Conservation (phyloP, 1,140 invertebrate species). For the Argopecten irradians region DNA sequence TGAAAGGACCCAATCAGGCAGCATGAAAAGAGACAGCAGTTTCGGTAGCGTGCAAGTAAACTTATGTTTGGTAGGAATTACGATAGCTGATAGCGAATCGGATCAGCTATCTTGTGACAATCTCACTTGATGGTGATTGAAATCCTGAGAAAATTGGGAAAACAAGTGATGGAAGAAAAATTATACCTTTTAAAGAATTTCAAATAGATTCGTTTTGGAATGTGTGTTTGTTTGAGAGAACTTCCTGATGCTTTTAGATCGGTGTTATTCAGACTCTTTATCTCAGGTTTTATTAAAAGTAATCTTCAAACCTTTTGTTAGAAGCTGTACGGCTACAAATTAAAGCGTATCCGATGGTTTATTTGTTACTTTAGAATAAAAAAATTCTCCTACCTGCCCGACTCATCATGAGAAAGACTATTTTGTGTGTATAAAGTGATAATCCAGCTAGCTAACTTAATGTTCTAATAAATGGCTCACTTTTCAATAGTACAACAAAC, state of each 20-base stretch:
- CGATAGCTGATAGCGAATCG: background rate
- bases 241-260: background rate
- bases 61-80: slow-evolving; percentile 5
- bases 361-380: slow-evolving; percentile 18
- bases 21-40: background rate
- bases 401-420: background rate
- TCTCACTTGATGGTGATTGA: background rate
- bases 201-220: background rate
- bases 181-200: slow-evolving; percentile 19
- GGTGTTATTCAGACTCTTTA: background rate
- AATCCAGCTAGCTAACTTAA: background rate
- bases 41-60: slow-evolving; percentile 1
- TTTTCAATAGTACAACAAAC: slow-evolving; percentile 17
- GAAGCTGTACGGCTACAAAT: background rate
- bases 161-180: slow-evolving; percentile 2
- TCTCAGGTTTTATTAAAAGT: background rate
- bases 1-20: background rate
- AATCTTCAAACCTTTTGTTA: background rate
- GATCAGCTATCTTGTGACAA: background rate
- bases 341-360: background rate
- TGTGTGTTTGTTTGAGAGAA: background rate
- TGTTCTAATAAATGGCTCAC: slow-evolving; percentile 16
- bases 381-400: background rate
- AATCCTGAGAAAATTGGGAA: slow-evolving; percentile 10
- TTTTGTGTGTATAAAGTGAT: background rate